Percentiles rank a stretch among this genome's conserved stretches.
These are phyloP conservation scores for Pantelozetes paolii DNA, from an alignment of 2,888 invertebrate genomes.

Conservation along the genomic window DNA sequence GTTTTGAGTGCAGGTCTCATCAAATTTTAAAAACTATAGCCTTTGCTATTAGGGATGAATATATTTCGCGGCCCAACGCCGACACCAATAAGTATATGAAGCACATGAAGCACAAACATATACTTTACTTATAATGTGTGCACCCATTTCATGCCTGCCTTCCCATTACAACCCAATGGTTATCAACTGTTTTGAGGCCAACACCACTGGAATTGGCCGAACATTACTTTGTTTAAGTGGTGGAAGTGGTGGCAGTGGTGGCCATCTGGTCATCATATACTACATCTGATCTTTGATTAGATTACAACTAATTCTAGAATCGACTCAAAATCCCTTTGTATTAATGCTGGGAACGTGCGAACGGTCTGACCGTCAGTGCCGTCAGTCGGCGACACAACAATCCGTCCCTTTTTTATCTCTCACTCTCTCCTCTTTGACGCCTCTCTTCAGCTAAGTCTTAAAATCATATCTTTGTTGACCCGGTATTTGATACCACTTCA, in stretches of 20 bases:
- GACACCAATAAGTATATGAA: constrained; percentile 11
- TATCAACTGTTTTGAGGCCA: constrained; percentile 5
- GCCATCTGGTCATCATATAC: constrained; percentile 33
- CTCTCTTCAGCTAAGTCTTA: constrained; percentile 12
- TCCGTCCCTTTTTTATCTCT: constrained; percentile 17
- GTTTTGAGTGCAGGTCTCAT: constrained; percentile 16
- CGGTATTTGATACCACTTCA: background rate
- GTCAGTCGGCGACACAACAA: constrained; percentile 22
- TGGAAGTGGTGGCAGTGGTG: too few relatives aligned
- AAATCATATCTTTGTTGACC: background rate
- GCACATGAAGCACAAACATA: background rate
- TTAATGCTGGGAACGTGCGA: background rate
- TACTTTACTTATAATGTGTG: constrained; percentile 9
- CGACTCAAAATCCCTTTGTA: constrained; percentile 22
- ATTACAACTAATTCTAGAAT: background rate
- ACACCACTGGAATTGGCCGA: constrained; percentile 3
- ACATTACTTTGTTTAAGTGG: constrained; percentile 23
- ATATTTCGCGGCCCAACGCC: constrained; percentile 19
- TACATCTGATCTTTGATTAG: constrained; percentile 30
- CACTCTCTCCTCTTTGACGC: constrained; percentile 27
- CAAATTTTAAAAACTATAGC: constrained; percentile 33
- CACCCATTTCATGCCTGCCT: constrained; percentile 25
- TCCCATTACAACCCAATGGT: background rate
- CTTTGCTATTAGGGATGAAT: constrained; percentile 17
- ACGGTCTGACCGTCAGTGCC: constrained; percentile 21